A percentile compares a stretch with the other conserved stretches of the same genome.
Conservation (phyloP, 2,888 invertebrate species). For the Pheosia tremula region DNA sequence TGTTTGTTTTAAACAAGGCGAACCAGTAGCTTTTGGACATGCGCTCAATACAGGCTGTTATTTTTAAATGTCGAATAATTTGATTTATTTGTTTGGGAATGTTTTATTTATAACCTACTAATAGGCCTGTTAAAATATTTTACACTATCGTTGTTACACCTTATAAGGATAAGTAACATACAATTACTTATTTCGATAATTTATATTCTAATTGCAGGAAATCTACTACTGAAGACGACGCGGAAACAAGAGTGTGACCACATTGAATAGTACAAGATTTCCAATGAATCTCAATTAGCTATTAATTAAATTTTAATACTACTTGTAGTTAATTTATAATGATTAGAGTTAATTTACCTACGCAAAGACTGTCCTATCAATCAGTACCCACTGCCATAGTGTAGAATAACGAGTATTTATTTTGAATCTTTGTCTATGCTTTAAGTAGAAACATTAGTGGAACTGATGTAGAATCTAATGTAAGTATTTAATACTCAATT, state of each 20-base stretch:
- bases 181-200: not conserved
- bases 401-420: conserved; percentile 51
- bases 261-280: conserved; percentile 74
- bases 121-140: too few species aligned
- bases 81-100: too few species aligned
- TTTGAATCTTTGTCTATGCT: conserved; percentile 56
- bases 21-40: too few species aligned
- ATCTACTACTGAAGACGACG: conserved; percentile 84
- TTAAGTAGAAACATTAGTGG: conserved; percentile 51
- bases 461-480: conserved; percentile 26
- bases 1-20: too few species aligned
- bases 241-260: conserved; percentile 78
- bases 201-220: conserved; percentile 62
- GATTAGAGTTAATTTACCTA: conserved; percentile 52
- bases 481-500: conserved; percentile 42
- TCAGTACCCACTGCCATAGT: conserved; percentile 80
- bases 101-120: too few species aligned
- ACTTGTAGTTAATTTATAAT: conserved; percentile 42
- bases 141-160: too few species aligned
- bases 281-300: conserved; percentile 82
- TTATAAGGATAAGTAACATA: not conserved
- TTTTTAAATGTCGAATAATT: too few species aligned
- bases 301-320: conserved; percentile 56
- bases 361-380: conserved; percentile 73
- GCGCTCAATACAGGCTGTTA: too few species aligned